phyloP scores from a whole-genome alignment of 2,113 vertebrate species.

The Tinamus guttatus region DNA sequence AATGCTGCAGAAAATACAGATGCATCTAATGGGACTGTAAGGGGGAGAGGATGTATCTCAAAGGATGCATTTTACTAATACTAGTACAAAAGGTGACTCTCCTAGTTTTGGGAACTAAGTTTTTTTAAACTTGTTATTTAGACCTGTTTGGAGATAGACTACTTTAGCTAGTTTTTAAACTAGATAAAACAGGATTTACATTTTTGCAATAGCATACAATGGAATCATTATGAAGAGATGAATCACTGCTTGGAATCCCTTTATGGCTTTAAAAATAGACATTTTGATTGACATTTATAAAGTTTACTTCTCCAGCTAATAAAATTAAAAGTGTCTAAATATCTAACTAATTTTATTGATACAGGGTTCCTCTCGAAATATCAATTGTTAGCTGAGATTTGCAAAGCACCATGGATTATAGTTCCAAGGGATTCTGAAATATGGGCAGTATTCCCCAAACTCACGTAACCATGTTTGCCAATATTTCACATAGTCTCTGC shows the following conservation, averaged over 20 bases:
- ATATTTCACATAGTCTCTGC: not conserved
- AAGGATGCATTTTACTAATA: not conserved
- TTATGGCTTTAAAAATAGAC: not conserved
- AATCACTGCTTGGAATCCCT: not conserved
- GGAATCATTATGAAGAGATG: not conserved
- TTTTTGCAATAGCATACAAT: not conserved
- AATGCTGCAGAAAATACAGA: not conserved
- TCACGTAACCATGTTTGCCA: not conserved
- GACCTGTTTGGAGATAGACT: not conserved
- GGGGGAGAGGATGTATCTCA: not conserved
- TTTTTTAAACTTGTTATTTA: not conserved
- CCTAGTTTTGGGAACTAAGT: not conserved
- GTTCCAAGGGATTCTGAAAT: not conserved
- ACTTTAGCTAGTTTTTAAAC: not conserved
- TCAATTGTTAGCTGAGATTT: not conserved
- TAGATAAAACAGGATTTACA: not conserved
- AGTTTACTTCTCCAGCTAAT: not conserved
- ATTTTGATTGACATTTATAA: conserved; percentile 1
- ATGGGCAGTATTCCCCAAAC: not conserved
- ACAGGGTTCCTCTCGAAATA: not conserved
- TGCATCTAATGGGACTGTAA: not conserved
- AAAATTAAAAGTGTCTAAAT: not conserved
- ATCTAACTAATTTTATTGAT: not conserved
- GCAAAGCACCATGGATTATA: not conserved
- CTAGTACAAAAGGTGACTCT: not conserved